Evolutionary conservation across 2,888 invertebrate genomes (phyloP).

Genomic region (Phaedon cochleariae): DNA sequence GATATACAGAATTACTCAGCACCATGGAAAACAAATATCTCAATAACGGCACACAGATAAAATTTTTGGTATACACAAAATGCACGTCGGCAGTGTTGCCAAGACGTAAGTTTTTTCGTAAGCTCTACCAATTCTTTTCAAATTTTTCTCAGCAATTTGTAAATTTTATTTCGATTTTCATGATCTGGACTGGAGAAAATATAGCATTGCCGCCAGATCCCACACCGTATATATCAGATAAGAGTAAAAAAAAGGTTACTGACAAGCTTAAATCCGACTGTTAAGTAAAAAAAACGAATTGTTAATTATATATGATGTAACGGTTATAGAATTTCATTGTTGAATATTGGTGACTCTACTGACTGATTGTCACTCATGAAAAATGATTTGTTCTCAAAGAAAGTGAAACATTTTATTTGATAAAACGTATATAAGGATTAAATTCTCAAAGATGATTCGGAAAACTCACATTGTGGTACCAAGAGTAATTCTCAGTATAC

Average conservation of each 20-base stretch:
- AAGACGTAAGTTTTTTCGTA: too few relatives aligned
- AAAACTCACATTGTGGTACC: constrained; percentile 45
- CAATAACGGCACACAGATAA: too few relatives aligned
- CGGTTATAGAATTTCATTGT: constrained; percentile 47
- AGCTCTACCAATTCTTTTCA: too few relatives aligned
- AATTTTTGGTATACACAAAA: too few relatives aligned
- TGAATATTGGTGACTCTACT: constrained; percentile 49
- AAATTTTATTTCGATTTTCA: too few relatives aligned
- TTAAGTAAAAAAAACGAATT: constrained; percentile 48
- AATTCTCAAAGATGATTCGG: constrained; percentile 24
- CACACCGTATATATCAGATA: constrained; percentile 17
- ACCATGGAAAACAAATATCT: too few relatives aligned
- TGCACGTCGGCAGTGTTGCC: too few relatives aligned
- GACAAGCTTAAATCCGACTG: constrained; percentile 40
- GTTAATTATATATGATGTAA: constrained; percentile 44
- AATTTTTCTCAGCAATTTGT: too few relatives aligned
- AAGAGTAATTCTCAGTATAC: constrained; percentile 47
- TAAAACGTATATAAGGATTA: constrained; percentile 22
- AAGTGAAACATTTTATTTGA: constrained; percentile 23
- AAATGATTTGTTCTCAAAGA: constrained; percentile 29
- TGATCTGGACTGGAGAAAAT: too few relatives aligned
- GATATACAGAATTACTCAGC: too few relatives aligned
- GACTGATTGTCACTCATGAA: constrained; percentile 47
- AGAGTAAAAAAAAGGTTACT: constrained; percentile 29
- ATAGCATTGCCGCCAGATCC: constrained; percentile 22